Percentiles rank a stretch among this genome's conserved stretches.
phyloP scores from a whole-genome alignment of 1,140 invertebrate genomes.

The Leptinotarsa undecemlineata region DNA sequence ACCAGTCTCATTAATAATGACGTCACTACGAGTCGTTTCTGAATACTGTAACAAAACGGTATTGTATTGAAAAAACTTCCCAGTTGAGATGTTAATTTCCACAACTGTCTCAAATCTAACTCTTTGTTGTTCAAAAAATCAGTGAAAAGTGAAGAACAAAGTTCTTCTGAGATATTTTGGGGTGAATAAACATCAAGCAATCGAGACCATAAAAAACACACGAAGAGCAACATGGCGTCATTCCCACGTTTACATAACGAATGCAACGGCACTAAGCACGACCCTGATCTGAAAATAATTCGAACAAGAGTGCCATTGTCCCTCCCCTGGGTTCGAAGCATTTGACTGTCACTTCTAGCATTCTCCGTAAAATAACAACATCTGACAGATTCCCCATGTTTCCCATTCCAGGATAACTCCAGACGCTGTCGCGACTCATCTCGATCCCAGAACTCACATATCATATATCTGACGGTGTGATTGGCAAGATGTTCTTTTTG shows the following conservation, averaged over 20 bases:
- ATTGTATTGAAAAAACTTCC: too few relatives aligned
- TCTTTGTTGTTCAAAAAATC: too few relatives aligned
- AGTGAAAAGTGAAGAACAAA: too few relatives aligned
- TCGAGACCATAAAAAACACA: not conserved
- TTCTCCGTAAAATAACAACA: slow-evolving; percentile 39
- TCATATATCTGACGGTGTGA: slow-evolving; percentile 29
- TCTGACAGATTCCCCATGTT: slow-evolving; percentile 46
- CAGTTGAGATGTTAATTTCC: too few relatives aligned
- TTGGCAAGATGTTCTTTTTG: slow-evolving; percentile 21
- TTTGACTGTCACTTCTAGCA: slow-evolving; percentile 40
- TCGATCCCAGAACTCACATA: slow-evolving; percentile 31
- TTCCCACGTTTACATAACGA: not conserved
- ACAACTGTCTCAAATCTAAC: too few relatives aligned
- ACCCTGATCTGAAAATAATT: slow-evolving; percentile 19
- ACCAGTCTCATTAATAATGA: too few relatives aligned
- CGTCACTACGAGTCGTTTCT: too few relatives aligned
- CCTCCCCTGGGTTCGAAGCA: slow-evolving; percentile 26
- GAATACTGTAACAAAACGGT: too few relatives aligned
- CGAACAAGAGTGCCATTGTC: slow-evolving; percentile 31
- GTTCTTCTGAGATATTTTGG: too few relatives aligned
- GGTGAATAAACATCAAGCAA: not conserved
- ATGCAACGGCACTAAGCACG: not conserved
- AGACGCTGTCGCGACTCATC: slow-evolving; percentile 46
- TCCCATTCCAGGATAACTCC: slow-evolving; percentile 43
- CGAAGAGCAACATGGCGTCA: not conserved